Base-by-base conservation (phyloP, 2,888 invertebrate genomes). In the Tuberolachnus salignus region DNA sequence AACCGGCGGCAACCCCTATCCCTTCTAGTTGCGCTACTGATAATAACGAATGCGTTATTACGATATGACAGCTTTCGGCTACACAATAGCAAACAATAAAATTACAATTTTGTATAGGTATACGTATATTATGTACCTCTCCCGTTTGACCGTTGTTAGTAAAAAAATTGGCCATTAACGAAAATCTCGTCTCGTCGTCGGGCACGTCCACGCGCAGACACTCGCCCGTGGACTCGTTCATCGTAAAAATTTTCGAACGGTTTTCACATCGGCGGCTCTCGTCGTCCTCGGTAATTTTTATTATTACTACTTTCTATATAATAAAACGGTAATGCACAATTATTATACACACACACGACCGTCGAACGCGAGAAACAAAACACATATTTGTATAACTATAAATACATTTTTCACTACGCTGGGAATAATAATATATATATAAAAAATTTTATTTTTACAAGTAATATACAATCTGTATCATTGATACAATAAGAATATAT, bases 101-200 rank as follows among this genome's bases (percentile, higher is more conserved):
- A 34, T 4, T 34, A 34, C 34, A 6, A 34, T 34, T 34, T 34
- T 34, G 34, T n/a, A n/a, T n/a, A n/a, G n/a, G n/a, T n/a, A n/a
- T n/a, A n/a, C n/a, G n/a, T n/a, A n/a, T n/a, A n/a, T n/a, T n/a
- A n/a, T 13, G 11, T 46, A 71, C 71, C n/a, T 71, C 57, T 26
- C 71, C 71, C 46, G 44, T 71, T 16, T 23, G 6, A 1, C 71
- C 71, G n/a, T 71, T 71, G 23, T 57, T 57, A 3, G 57, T n/a
- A 23, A 57, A 71, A n/a, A 57, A 71, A 59, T 71, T 71, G 4
- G 44, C 57, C 34, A 71, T 1, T 0, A 71, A 6, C 4, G 71
- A 55, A 59, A 71, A 71, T 26, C 57, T 59, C 11, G n/a, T 59
- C 57, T 59, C 71, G 3, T 59, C n/a, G 11, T 57, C 9, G n/a